phyloP scores from a whole-genome alignment of 2,888 invertebrate species.

The Sphaeridia pumilis region DNA sequence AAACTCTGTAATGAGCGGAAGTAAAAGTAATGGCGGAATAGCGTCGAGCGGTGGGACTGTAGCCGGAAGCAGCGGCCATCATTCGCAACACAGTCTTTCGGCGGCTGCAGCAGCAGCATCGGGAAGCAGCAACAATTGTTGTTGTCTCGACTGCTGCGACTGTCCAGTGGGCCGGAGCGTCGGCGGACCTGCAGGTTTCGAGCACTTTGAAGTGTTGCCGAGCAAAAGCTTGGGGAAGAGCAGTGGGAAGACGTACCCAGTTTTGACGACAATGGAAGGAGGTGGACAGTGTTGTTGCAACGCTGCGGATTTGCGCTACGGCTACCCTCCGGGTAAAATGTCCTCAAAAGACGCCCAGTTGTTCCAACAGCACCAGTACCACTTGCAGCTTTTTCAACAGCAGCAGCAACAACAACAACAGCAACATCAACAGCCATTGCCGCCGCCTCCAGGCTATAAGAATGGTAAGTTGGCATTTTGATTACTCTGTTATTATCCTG shows the following conservation, averaged over 20 bases:
- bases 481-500: too few species aligned
- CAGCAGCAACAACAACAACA: constrained; percentile 27
- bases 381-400: constrained; percentile 25
- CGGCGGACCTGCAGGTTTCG: too few species aligned
- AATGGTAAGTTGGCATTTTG: constrained; percentile 25
- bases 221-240: background rate
- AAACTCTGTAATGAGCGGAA: constrained; percentile 14
- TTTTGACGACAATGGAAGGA: background rate
- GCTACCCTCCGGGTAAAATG: too few species aligned
- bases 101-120: too few species aligned
- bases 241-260: background rate
- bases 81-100: too few species aligned
- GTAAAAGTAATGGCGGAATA: constrained; percentile 1
- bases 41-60: too few species aligned
- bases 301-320: background rate
- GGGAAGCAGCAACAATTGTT: background rate
- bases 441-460: constrained; percentile 25
- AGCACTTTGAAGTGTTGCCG: background rate
- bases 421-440: too few species aligned
- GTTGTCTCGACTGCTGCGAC: constrained; percentile 1
- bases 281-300: background rate
- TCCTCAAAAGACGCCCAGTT: constrained; percentile 11
- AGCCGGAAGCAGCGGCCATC: background rate
- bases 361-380: constrained; percentile 10
- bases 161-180: too few species aligned